Percentiles rank a stretch among this genome's conserved stretches.
phyloP scores from a whole-genome alignment of 2,797 vertebrate genomes.

The Clarias platycephalus region DNA sequence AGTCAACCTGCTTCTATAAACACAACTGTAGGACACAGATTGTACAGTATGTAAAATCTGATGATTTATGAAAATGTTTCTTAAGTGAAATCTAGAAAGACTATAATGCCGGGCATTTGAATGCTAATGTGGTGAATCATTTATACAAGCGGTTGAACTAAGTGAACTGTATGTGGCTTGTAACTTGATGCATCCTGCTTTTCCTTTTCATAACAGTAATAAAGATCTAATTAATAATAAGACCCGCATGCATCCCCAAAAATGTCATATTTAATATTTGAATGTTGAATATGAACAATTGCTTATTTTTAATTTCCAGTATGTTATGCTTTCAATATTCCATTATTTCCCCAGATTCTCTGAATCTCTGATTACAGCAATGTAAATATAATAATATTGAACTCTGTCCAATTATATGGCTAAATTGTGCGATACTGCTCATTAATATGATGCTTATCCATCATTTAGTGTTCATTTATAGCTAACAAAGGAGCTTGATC shows the following conservation, averaged over 20 bases:
- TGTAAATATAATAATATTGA: too few species aligned
- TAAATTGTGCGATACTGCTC: neutral
- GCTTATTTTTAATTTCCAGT: neutral
- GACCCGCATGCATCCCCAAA: neutral
- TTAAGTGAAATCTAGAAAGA: neutral
- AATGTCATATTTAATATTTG: neutral
- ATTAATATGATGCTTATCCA: neutral
- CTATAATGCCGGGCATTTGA: neutral
- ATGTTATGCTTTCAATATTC: neutral
- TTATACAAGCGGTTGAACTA: neutral
- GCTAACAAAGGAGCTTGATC: neutral
- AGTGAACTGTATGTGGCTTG: neutral
- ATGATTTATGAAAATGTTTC: neutral
- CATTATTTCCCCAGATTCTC: neutral
- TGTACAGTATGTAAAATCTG: neutral
- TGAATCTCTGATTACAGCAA: too few species aligned
- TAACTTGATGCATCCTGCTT: constrained; percentile 4
- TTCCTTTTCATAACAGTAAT: neutral
- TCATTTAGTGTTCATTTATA: neutral
- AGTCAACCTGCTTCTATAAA: neutral
- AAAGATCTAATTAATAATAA: neutral
- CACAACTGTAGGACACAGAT: neutral
- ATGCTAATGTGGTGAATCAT: constrained; percentile 28
- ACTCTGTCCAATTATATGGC: neutral
- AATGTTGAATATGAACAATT: neutral